These are phyloP conservation scores for Balanococcus diminutus DNA, from an alignment of 2,888 invertebrate genomes.

Conservation along the genomic window DNA sequence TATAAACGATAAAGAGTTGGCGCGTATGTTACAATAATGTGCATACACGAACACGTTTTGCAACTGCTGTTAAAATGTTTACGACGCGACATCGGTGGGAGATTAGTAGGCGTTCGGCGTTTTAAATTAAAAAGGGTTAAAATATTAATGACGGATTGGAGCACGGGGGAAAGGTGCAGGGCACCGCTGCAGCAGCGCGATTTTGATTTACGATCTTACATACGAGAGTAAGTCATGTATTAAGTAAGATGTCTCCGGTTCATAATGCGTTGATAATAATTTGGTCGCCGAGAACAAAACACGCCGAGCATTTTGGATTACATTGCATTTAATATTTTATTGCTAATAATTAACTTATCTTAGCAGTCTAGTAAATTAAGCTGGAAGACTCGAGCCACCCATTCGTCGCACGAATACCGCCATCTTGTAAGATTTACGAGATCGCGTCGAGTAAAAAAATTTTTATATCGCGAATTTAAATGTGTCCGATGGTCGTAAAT, in stretches of 20 bases:
- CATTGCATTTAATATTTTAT: neutral
- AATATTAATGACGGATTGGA: constrained; percentile 2
- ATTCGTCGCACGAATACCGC: neutral
- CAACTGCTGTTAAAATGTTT: constrained; percentile 25
- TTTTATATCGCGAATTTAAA: constrained; percentile 13
- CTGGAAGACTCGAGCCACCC: constrained; percentile 8
- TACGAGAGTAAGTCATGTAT: neutral
- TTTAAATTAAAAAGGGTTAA: constrained; percentile 39
- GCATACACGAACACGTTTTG: neutral
- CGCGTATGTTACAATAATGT: neutral
- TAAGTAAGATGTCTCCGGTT: neutral
- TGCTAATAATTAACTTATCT: constrained; percentile 6
- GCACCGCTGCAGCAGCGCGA: neutral
- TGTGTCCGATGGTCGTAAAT: constrained; percentile 26
- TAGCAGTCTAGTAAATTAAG: neutral
- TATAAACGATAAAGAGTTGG: neutral
- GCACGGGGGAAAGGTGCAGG: neutral
- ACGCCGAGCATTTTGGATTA: neutral
- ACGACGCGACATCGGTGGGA: neutral
- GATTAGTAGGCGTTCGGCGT: constrained; percentile 24
- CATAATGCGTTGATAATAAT: constrained; percentile 17
- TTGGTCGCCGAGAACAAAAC: neutral
- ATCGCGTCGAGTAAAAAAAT: neutral
- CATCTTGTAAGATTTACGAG: neutral
- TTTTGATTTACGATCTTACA: constrained; percentile 13